Conservation (phyloP, 35 echinoderm and acorn worm species). For the Strongylocentrotus purpuratus region DNA sequence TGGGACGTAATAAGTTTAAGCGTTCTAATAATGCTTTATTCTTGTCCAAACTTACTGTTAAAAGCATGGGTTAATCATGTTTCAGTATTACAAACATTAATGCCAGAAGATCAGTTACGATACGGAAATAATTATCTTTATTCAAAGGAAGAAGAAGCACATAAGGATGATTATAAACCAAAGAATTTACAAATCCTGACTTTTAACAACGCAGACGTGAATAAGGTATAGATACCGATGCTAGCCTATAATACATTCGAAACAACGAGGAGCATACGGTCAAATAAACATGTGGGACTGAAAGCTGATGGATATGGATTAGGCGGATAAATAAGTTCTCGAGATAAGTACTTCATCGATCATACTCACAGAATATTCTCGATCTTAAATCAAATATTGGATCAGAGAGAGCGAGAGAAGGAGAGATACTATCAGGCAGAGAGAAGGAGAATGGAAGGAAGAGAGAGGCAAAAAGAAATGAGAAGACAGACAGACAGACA, state of each 20-base stretch:
- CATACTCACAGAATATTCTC: background rate
- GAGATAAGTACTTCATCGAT: background rate
- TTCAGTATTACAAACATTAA: too few relatives aligned
- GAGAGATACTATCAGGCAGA: background rate
- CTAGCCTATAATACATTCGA: background rate
- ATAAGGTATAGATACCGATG: background rate
- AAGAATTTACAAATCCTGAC: too few relatives aligned
- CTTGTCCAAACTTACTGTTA: too few relatives aligned
- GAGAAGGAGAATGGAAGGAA: background rate
- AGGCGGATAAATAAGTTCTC: background rate
- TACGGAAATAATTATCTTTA: too few relatives aligned
- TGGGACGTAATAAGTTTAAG: too few relatives aligned
- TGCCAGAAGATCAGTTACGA: too few relatives aligned
- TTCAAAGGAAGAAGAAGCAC: too few relatives aligned
- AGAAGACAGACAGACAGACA: background rate
- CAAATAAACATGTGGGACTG: background rate
- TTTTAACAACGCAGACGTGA: too few relatives aligned
- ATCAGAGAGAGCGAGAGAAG: background rate
- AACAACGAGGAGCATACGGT: background rate
- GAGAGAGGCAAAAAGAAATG: background rate
- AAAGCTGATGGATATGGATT: background rate
- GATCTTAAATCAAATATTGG: background rate
- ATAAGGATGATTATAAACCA: too few relatives aligned
- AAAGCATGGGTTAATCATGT: too few relatives aligned
- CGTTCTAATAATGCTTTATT: too few relatives aligned